Evolutionary conservation across 2,797 vertebrate species (phyloP), one percentile per base, ranked within the genome.

Genomic region (Hephaestus fuliginosus): DNA sequence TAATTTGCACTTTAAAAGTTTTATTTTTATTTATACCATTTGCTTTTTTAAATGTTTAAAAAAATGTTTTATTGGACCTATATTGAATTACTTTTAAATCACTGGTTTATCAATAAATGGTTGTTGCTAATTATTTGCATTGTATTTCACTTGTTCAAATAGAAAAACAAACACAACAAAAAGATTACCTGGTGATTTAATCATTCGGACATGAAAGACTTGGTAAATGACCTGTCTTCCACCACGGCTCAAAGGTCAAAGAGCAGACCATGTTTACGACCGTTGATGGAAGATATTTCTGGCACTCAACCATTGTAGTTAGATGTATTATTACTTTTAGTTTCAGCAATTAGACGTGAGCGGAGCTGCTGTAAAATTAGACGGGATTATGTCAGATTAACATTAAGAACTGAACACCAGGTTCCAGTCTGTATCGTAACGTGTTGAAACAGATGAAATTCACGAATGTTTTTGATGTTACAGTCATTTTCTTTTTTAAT

Each of bases 401-500:
- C 39, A 76, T 64, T 58, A 61, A 68, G 58, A 70, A 14, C n/a
- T 36, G 49, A 74, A 46, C 57, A 56, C 28, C 62, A 41, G 49
- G 56, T 46, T 52, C 28, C 20, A 55, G 66, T 72, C 43, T 57
- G n/a, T 61, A 49, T 55, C 5, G 25, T 20, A 13, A 79, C 41
- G 25, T 56, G 81, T 76, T 80, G 70, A 80, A 76, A 80, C 77
- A 41, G 60, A 78, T 43, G 1, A 73, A 46, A 61, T 46, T 15
- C 28, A 10, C 61, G 39, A 65, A 53, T 33, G 75, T 80, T 88
- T 83, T 62, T 3, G 1, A n/a, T 61, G 53, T 62, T 36, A 44
- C 55, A 46, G 62, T 53, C 51, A 70, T 64, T 7, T 60, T 51
- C 33, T 28, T 52, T 39, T 64, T 67, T 30, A 48, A 63, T 18